A percentile compares a stretch with the other conserved stretches of the same genome.
phyloP scores from a whole-genome alignment of 1,140 invertebrate species.

The Zophobas morio region DNA sequence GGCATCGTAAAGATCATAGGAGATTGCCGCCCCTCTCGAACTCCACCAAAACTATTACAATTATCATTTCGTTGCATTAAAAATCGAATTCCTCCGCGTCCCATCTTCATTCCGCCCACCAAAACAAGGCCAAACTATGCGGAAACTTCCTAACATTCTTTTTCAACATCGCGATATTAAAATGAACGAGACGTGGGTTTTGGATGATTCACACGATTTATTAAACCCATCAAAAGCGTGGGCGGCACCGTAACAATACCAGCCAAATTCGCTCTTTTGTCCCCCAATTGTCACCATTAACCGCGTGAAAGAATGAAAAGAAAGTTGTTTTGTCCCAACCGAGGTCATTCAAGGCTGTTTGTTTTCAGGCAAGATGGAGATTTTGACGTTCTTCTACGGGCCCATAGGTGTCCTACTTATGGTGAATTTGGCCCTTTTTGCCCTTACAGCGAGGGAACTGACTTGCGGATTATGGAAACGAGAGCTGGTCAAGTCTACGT shows the following conservation, averaged over 20 bases:
- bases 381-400: slow-evolving; percentile 86
- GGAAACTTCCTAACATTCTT: too few species aligned
- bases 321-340: neutral
- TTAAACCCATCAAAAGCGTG: neutral
- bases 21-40: too few species aligned
- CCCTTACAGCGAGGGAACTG: slow-evolving; percentile 85
- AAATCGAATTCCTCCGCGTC: too few species aligned
- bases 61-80: too few species aligned
- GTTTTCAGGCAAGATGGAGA: slow-evolving; percentile 79
- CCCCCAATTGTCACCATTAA: too few species aligned
- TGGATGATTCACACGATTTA: slow-evolving; percentile 21
- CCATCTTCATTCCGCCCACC: too few species aligned
- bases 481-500: slow-evolving; percentile 89
- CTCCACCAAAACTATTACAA: too few species aligned
- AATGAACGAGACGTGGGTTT: neutral
- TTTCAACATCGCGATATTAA: neutral
- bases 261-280: too few species aligned
- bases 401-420: slow-evolving; percentile 83
- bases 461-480: slow-evolving; percentile 90
- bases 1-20: too few species aligned
- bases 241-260: neutral
- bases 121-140: too few species aligned
- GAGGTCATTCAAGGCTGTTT: slow-evolving; percentile 42
- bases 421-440: slow-evolving; percentile 84
- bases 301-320: neutral